These are phyloP conservation scores for Anas capensis DNA, from an alignment of 2,797 vertebrate genomes.

Conservation along the genomic window DNA sequence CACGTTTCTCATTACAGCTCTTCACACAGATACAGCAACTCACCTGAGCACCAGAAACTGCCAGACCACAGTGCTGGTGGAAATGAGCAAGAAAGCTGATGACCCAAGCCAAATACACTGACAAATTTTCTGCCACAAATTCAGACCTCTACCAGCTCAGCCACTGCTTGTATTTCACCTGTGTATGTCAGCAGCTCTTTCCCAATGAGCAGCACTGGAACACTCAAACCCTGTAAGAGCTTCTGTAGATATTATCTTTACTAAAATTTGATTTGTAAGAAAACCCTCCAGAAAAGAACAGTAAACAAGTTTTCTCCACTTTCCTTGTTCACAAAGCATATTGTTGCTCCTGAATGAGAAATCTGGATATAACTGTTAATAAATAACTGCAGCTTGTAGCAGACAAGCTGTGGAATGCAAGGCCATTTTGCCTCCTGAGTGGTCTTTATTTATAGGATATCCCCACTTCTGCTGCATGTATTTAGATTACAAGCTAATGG, in stretches of 20 bases:
- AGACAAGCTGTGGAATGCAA: not conserved
- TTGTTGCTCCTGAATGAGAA: not conserved
- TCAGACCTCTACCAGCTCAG: not conserved
- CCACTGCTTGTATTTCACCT: not conserved
- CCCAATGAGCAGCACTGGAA: not conserved
- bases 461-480: not conserved
- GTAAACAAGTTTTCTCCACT: not conserved
- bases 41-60: not conserved
- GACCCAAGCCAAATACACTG: not conserved
- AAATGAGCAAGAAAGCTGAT: not conserved
- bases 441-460: not conserved
- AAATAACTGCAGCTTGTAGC: not conserved
- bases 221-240: rapidly evolving
- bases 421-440: not conserved
- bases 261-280: not conserved
- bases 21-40: not conserved
- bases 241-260: not conserved
- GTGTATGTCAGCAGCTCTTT: not conserved
- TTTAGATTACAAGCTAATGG: not conserved
- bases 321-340: not conserved
- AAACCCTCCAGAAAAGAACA: not conserved
- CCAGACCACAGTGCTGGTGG: not conserved
- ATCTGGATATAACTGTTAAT: not conserved
- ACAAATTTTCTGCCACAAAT: not conserved
- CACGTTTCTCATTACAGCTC: not conserved